Evolutionary conservation across 2,113 vertebrate genomes (phyloP), one percentile per base, ranked within the genome.

Genomic region (Notarius quadriscutis): DNA sequence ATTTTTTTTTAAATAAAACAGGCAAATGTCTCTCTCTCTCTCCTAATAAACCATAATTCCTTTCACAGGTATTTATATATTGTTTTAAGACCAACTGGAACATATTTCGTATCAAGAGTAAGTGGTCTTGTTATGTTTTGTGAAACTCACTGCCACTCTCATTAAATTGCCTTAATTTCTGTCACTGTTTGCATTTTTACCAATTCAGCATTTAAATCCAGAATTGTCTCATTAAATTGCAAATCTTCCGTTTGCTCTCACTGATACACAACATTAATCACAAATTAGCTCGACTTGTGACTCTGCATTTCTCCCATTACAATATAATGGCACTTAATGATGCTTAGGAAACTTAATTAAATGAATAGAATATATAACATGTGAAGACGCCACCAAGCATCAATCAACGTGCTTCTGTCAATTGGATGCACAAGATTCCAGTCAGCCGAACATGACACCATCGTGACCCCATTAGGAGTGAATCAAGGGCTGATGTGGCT

Each of bases 181-280:
- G 78, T 88, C 63, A 77, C 88, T 83, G 65, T 90, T 89, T 92
- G 50, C 77, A 79, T 91, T 93, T 97, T 96, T 94, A 96, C 96
- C 96, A 94, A 96, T 96, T 96, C 97, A 97, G 95, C 96, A 98
- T 96, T 97, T 97, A 96, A 95, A 96, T 94, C 95, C 96, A 94
- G 94, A 91, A 91, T 94, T 97, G 93, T 98, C 96, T 96, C 97
- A 98, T 99, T 98, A 98, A 96, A 96, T 92, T 95, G 93, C 95
- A 95, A 96, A 96, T 97, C 97, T 97, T 96, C 96, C 90, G 94
- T 96, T 96, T 95, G 97, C 97, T 97, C 96, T 97, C 96, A 96
- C 95, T 96, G 97, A 97, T 97, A 97, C 97, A 98, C 97, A 97
- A 98, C 97, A 99, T 99, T 99, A 99, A 97, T 97, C 97, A 97